Evolutionary conservation across 2,797 vertebrate genomes (phyloP).

Genomic region (Podarcis lilfordi): DNA sequence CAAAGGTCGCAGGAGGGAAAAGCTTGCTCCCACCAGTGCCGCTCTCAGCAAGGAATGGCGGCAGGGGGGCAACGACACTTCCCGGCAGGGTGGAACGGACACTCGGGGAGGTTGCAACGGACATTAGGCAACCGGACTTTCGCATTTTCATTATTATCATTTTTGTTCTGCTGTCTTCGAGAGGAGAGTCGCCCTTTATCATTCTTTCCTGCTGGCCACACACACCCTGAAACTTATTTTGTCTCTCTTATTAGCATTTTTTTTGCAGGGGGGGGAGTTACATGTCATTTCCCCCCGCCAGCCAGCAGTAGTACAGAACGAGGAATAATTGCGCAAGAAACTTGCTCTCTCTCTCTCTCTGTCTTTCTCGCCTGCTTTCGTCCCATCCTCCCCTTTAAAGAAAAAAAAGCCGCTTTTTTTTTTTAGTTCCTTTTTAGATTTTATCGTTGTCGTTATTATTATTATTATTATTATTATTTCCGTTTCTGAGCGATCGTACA

Average conservation of each 20-base stretch:
- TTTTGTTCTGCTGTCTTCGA: neutral
- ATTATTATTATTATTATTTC: neutral
- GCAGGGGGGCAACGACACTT: conserved; percentile 25
- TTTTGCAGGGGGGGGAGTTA: conserved; percentile 16
- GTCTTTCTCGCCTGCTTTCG: neutral
- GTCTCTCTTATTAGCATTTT: conserved; percentile 68
- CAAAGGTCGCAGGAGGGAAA: conserved; percentile 54
- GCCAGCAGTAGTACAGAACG: conserved; percentile 68
- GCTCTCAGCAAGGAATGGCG: neutral
- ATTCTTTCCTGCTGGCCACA: conserved; percentile 31
- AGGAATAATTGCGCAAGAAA: conserved; percentile 34
- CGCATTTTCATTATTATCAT: neutral
- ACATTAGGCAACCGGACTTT: conserved; percentile 57
- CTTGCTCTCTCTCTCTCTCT: neutral
- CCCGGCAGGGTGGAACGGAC: conserved; percentile 32
- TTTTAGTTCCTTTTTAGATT: neutral
- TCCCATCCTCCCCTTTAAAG: neutral
- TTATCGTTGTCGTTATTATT: neutral
- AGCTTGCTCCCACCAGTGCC: too few relatives aligned
- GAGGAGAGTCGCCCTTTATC: conserved; percentile 45
- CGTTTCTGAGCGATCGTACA: neutral
- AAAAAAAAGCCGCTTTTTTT: too few relatives aligned
- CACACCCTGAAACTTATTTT: conserved; percentile 57
- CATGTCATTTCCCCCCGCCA: conserved; percentile 55
- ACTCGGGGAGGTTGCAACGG: conserved; percentile 25